These are phyloP conservation scores for Itoplectis maculator DNA, from an alignment of 2,888 invertebrate genomes.

Conservation along the genomic window DNA sequence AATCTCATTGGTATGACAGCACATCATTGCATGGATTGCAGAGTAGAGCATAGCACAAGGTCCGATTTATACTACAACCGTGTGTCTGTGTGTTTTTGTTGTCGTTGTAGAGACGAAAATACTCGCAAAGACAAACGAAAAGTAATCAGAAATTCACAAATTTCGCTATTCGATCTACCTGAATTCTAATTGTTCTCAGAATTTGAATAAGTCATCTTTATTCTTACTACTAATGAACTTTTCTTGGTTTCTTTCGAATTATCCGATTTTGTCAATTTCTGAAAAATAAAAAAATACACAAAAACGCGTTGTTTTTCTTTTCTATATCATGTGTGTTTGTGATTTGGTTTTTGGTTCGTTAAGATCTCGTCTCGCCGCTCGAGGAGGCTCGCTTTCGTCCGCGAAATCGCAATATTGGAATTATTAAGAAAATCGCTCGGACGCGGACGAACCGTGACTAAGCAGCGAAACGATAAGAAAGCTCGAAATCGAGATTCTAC, in stretches of 20 bases:
- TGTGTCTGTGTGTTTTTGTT: slow-evolving; percentile 43
- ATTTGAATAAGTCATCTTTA: too few relatives aligned
- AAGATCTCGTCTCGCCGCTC: slow-evolving; percentile 58
- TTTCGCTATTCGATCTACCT: not conserved
- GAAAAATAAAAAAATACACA: not conserved
- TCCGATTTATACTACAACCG: slow-evolving; percentile 68
- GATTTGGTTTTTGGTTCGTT: slow-evolving; percentile 35
- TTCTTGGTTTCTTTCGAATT: not conserved
- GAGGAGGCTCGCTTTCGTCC: slow-evolving; percentile 40
- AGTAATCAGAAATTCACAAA: slow-evolving; percentile 15
- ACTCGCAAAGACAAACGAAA: not conserved
- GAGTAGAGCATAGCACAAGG: slow-evolving; percentile 83
- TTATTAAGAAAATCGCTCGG: not conserved
- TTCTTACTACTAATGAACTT: not conserved
- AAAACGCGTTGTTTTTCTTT: slow-evolving; percentile 20
- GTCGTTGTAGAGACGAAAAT: slow-evolving; percentile 45
- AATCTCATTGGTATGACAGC: slow-evolving; percentile 84
- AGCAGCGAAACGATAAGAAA: slow-evolving; percentile 46
- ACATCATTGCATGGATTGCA: slow-evolving; percentile 83
- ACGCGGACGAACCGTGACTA: slow-evolving; percentile 34
- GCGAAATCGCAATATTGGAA: slow-evolving; percentile 15
- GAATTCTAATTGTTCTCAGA: not conserved
- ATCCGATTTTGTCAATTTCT: slow-evolving; percentile 25
- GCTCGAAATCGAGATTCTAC: slow-evolving; percentile 54
- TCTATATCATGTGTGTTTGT: slow-evolving; percentile 13